A percentile compares a stretch with the other conserved stretches of the same genome.
Conservation (phyloP, 1,140 invertebrate genomes). For the Drosophila obscura region DNA sequence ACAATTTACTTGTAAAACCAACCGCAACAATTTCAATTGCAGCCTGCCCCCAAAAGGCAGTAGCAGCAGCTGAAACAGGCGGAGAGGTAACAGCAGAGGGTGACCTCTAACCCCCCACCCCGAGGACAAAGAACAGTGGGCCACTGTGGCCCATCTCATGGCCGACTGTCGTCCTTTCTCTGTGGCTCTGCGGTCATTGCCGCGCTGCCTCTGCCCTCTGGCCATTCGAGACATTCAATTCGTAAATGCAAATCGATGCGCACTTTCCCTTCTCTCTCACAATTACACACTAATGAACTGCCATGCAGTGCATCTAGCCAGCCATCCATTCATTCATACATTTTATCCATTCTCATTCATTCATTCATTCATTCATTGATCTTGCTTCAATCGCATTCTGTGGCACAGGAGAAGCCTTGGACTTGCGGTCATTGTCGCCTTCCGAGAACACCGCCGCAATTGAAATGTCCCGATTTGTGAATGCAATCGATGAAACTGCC, state of each 20-base stretch:
- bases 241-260: constrained; percentile 35
- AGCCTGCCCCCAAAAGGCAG: constrained; percentile 9
- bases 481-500: not conserved
- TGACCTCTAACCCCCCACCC: not conserved
- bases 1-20: constrained; percentile 69
- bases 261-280: constrained; percentile 6
- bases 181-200: constrained; percentile 38
- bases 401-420: constrained; percentile 16
- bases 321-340: not conserved
- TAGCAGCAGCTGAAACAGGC: not conserved
- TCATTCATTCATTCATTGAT: not conserved
- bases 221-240: constrained; percentile 63
- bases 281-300: constrained; percentile 68
- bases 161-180: constrained; percentile 9
- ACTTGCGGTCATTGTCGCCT: constrained; percentile 22
- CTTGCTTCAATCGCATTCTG: constrained; percentile 24
- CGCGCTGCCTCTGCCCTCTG: constrained; percentile 19
- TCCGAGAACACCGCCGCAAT: constrained; percentile 20
- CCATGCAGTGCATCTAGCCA: not conserved
- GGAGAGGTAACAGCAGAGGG: not conserved
- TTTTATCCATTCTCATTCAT: not conserved
- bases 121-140: not conserved
- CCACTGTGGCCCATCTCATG: not conserved
- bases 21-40: constrained; percentile 70
- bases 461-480: constrained; percentile 23